A percentile compares a stretch with the other conserved stretches of the same genome.
phyloP scores from a whole-genome alignment of 2,113 vertebrate genomes.

The Ramphastos sulfuratus region DNA sequence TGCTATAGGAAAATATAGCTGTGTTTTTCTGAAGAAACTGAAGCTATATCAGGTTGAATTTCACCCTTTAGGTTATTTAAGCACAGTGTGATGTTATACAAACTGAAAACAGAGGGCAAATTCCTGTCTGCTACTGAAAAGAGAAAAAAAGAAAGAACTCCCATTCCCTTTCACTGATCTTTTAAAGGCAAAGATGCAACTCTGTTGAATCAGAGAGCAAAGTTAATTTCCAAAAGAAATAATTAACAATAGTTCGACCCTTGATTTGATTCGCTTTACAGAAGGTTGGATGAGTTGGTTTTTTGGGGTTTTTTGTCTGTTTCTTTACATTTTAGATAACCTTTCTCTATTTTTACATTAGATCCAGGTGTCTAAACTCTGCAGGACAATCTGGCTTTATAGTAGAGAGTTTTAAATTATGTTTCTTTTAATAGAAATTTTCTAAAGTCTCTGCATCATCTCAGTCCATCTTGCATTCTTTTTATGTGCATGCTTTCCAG shows the following conservation, averaged over 20 bases:
- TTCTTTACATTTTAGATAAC: not conserved
- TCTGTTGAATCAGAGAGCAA: not conserved
- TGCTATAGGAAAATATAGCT: constrained; percentile 15
- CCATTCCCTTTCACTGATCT: not conserved
- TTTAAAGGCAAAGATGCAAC: not conserved
- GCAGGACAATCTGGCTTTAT: not conserved
- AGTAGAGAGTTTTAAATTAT: not conserved
- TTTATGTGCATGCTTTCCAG: not conserved
- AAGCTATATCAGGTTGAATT: constrained; percentile 15
- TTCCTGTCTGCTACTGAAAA: constrained; percentile 22
- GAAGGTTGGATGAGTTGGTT: not conserved
- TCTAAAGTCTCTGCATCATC: not conserved
- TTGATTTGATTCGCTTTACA: not conserved
- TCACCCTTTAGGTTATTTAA: constrained; percentile 46
- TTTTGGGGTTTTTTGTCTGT: too few species aligned
- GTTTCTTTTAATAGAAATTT: not conserved
- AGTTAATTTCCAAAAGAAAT: not conserved
- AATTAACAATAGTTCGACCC: not conserved
- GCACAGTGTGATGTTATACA: constrained; percentile 33
- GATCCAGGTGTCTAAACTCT: not conserved
- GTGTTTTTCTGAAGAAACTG: not conserved
- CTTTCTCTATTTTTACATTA: not conserved
- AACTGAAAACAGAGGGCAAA: constrained; percentile 36
- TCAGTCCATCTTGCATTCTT: not conserved
- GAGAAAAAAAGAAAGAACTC: not conserved